Conservation (phyloP, 2,797 vertebrate genomes). For the Alosa sapidissima region DNA sequence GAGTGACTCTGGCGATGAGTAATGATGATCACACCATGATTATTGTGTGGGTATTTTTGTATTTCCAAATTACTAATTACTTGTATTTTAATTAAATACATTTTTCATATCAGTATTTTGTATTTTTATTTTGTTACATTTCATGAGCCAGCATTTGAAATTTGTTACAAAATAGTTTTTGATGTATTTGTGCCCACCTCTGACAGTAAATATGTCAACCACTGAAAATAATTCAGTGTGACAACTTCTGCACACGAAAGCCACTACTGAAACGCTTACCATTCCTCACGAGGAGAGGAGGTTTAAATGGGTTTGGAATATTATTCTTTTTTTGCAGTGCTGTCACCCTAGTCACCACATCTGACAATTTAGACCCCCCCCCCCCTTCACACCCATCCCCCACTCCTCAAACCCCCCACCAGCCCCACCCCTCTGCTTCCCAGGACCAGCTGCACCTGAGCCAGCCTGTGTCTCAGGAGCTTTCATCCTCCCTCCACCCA, state of each 20-base stretch:
- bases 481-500: conserved; percentile 29
- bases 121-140: no score
- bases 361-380: conserved; percentile 32
- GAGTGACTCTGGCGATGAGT: no score
- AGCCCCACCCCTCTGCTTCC: conserved; percentile 36
- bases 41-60: no score
- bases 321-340: neutral
- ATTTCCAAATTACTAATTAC: no score
- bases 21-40: no score
- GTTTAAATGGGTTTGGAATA: no score
- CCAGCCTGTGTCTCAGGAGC: conserved; percentile 28
- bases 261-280: neutral
- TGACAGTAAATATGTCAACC: neutral
- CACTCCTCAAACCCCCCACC: neutral
- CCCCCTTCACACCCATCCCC: conserved; percentile 18
- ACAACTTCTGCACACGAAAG: neutral
- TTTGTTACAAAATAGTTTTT: no score
- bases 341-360: conserved; percentile 34
- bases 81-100: no score
- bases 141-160: no score
- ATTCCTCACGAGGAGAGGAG: neutral
- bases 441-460: conserved; percentile 40
- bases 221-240: conserved; percentile 2
- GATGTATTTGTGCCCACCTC: no score
- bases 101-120: no score